Conservation (phyloP, 2,888 invertebrate genomes). For the Apamea epomidion region DNA sequence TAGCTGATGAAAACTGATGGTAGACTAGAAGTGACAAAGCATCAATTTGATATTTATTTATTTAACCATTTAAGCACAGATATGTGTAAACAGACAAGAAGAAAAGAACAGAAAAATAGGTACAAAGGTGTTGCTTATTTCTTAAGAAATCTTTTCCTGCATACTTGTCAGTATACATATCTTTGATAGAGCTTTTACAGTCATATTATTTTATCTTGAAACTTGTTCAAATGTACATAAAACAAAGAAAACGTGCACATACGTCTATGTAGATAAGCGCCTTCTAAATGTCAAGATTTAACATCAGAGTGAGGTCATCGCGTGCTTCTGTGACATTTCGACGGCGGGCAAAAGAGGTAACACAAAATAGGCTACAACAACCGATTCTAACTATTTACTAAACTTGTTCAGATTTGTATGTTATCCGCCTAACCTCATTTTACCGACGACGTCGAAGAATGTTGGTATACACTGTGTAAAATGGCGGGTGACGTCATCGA, state of each 20-base stretch:
- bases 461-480: conserved; percentile 39
- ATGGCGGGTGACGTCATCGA: conserved; percentile 58
- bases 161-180: not conserved
- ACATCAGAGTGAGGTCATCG: conserved; percentile 71
- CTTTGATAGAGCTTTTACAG: conserved; percentile 18
- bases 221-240: conserved; percentile 34
- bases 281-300: conserved; percentile 72
- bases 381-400: conserved; percentile 45
- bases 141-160: not conserved
- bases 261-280: conserved; percentile 39
- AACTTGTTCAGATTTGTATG: conserved; percentile 54
- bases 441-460: conserved; percentile 50
- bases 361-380: conserved; percentile 32
- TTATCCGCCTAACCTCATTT: conserved; percentile 60
- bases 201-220: conserved; percentile 25
- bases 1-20: conserved; percentile 32
- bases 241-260: conserved; percentile 46
- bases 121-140: not conserved
- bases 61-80: not conserved
- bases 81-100: not conserved
- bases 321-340: conserved; percentile 68
- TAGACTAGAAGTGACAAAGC: conserved; percentile 50
- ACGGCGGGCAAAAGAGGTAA: conserved; percentile 51
- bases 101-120: not conserved
- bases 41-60: conserved; percentile 38